Conservation (phyloP, 2,888 invertebrate genomes). For the Gryllus longicercus region DNA sequence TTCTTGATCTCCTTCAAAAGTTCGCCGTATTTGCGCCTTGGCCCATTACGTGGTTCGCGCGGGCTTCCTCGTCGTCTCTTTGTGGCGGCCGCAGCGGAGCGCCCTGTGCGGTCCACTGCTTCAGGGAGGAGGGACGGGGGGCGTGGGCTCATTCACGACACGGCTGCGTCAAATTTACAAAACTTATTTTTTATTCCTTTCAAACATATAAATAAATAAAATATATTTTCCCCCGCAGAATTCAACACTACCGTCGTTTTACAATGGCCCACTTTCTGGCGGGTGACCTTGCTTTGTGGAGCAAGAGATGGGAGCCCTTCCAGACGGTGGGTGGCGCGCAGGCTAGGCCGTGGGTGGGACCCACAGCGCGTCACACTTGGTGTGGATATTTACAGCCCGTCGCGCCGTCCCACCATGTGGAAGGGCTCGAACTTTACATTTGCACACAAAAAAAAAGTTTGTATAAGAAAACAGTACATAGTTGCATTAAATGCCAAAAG, state of each 20-base stretch:
- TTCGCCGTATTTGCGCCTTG: too few relatives aligned
- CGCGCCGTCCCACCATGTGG: not conserved
- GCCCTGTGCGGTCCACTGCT: too few relatives aligned
- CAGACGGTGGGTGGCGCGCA: not conserved
- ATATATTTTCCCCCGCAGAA: conserved; percentile 17
- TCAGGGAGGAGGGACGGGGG: not conserved
- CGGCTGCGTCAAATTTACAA: not conserved
- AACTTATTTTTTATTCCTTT: conserved; percentile 6
- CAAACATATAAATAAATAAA: conserved; percentile 11
- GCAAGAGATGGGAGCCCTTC: too few relatives aligned
- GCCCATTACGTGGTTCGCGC: too few relatives aligned
- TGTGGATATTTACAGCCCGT: not conserved
- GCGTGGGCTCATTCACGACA: not conserved
- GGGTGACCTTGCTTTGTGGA: not conserved
- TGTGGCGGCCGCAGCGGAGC: too few relatives aligned
- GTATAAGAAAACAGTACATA: not conserved
- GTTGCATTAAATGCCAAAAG: conserved; percentile 7
- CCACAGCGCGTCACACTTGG: not conserved
- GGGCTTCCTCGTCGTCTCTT: too few relatives aligned
- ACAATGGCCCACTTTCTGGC: not conserved
- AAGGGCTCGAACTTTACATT: not conserved
- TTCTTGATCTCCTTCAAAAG: too few relatives aligned
- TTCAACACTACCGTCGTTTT: not conserved
- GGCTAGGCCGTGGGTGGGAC: not conserved
- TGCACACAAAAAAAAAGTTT: not conserved